A percentile compares a stretch with the other conserved stretches of the same genome.
phyloP scores from a whole-genome alignment of 2,113 vertebrate genomes.

The Sceloporus tristichus region DNA sequence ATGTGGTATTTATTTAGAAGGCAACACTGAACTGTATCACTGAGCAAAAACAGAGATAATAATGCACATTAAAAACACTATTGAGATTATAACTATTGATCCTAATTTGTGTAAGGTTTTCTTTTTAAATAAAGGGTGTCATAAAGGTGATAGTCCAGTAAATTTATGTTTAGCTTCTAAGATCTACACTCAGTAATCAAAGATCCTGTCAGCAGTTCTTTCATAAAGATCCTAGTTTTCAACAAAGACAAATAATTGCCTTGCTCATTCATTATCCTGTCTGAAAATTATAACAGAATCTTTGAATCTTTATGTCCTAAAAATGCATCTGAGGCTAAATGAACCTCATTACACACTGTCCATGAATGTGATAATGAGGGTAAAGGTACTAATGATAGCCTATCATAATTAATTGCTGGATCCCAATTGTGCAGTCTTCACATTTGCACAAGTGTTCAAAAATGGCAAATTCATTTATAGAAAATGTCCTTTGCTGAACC shows the following conservation, averaged over 20 bases:
- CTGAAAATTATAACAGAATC: slow-evolving; percentile 64
- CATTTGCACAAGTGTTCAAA: slow-evolving; percentile 60
- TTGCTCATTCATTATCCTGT: slow-evolving; percentile 62
- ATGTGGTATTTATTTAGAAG: neutral
- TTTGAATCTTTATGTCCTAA: slow-evolving; percentile 59
- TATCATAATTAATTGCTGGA: slow-evolving; percentile 72
- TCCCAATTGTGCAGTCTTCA: slow-evolving; percentile 53
- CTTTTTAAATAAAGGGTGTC: neutral
- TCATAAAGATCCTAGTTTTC: slow-evolving; percentile 63
- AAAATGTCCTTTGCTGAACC: slow-evolving; percentile 42
- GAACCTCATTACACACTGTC: slow-evolving; percentile 61
- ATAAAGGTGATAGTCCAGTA: slow-evolving; percentile 28
- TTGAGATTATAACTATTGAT: neutral
- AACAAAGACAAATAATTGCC: slow-evolving; percentile 69
- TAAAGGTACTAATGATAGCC: slow-evolving; percentile 59
- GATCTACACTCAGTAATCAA: neutral
- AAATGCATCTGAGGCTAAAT: slow-evolving; percentile 66
- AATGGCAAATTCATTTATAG: slow-evolving; percentile 46
- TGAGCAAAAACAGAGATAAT: neutral
- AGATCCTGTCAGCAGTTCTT: slow-evolving; percentile 43
- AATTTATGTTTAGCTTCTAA: slow-evolving; percentile 44
- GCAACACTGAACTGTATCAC: neutral
- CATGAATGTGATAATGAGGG: slow-evolving; percentile 54
- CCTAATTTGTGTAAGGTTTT: neutral
- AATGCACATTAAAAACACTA: neutral